phyloP scores from a whole-genome alignment of 92 coral and sea anemone species.

The Micromussa lordhowensis region DNA sequence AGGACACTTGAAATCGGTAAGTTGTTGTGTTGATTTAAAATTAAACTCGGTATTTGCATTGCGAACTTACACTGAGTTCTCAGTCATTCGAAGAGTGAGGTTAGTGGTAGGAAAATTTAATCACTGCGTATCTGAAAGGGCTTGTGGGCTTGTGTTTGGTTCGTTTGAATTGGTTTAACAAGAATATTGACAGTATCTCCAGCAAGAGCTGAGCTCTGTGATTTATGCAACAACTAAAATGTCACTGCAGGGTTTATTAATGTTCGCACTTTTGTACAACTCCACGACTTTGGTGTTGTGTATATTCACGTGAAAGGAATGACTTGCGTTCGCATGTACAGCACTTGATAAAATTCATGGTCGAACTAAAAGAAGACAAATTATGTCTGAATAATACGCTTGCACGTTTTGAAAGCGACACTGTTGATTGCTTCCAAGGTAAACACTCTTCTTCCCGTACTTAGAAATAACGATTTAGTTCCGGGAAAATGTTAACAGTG shows the following conservation, averaged over 20 bases:
- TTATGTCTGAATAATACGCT: too few relatives aligned
- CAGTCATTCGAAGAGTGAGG: not conserved
- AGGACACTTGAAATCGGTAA: constrained; percentile 88
- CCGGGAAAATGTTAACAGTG: not conserved
- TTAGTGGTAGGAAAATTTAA: not conserved
- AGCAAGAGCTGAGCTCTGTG: not conserved
- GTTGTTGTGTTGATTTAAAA: too few relatives aligned
- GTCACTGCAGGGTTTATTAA: not conserved
- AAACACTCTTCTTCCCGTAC: not conserved
- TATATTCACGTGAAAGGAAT: not conserved
- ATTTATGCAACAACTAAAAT: not conserved
- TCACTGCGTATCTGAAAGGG: not conserved
- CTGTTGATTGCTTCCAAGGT: not conserved
- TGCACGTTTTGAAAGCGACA: not conserved
- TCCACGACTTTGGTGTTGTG: not conserved
- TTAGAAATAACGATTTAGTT: not conserved
- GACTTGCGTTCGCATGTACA: not conserved
- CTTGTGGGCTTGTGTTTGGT: not conserved
- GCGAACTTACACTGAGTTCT: not conserved
- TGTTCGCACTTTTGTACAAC: not conserved
- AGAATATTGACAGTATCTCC: not conserved
- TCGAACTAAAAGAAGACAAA: not conserved
- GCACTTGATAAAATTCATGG: not conserved
- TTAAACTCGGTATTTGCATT: too few relatives aligned
- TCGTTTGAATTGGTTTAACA: not conserved